These are phyloP conservation scores for Hippoglossus hippoglossus DNA, from an alignment of 2,797 vertebrate genomes.

Conservation along the genomic window DNA sequence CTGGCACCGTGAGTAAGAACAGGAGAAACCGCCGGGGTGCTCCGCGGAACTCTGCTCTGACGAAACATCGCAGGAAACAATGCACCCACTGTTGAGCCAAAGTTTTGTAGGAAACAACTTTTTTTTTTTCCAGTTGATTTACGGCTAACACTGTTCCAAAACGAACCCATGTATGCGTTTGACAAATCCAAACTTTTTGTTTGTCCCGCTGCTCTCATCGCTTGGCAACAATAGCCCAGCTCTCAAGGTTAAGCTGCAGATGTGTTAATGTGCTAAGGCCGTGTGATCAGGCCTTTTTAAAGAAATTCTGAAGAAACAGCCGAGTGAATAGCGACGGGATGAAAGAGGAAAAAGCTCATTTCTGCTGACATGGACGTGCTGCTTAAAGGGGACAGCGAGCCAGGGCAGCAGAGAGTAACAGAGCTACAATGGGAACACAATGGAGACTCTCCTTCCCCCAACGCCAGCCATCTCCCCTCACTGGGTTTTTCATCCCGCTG, in stretches of 20 bases:
- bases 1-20: slow-evolving; percentile 63
- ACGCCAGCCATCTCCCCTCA: slow-evolving; percentile 65
- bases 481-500: slow-evolving; percentile 63
- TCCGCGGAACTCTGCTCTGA: slow-evolving; percentile 44
- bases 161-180: slow-evolving; percentile 42
- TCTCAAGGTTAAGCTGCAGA: slow-evolving; percentile 71
- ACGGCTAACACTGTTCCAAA: slow-evolving; percentile 45
- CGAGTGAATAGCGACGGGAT: slow-evolving; percentile 56
- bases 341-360: slow-evolving; percentile 73
- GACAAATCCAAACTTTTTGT: slow-evolving; percentile 66
- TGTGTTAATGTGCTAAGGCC: slow-evolving; percentile 64
- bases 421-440: slow-evolving; percentile 80
- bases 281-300: slow-evolving; percentile 52
- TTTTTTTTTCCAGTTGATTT: slow-evolving; percentile 43
- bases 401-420: slow-evolving; percentile 81
- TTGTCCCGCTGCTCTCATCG: slow-evolving; percentile 53
- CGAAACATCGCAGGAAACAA: slow-evolving; percentile 68
- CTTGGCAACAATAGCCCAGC: slow-evolving; percentile 50
- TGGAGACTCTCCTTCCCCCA: slow-evolving; percentile 68
- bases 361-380: slow-evolving; percentile 77
- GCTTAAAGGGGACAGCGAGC: slow-evolving; percentile 72
- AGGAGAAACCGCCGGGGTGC: slow-evolving; percentile 54
- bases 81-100: slow-evolving; percentile 55
- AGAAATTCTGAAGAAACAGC: slow-evolving; percentile 63
- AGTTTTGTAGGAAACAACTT: slow-evolving; percentile 55